Evolutionary conservation across 2,797 vertebrate species (phyloP).

Genomic region (Rhinichthys osculus): DNA sequence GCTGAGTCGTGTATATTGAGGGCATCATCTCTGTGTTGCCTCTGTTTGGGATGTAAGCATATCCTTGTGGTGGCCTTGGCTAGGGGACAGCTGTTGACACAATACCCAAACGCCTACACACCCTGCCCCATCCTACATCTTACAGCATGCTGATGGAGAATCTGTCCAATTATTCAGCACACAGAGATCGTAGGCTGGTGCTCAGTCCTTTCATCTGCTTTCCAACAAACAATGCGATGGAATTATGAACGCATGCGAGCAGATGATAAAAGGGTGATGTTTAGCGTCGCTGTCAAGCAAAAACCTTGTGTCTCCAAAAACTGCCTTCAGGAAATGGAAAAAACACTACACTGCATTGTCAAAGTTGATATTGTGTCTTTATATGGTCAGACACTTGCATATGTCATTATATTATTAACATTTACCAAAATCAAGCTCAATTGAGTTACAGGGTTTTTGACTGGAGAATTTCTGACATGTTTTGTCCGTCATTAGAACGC

Average conservation of each 20-base stretch:
- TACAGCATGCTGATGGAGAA: conserved; percentile 14
- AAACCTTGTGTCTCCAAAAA: neutral
- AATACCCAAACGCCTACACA: conserved; percentile 19
- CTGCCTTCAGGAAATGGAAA: neutral
- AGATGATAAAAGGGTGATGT: neutral
- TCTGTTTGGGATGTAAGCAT: conserved; percentile 30
- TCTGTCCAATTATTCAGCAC: conserved; percentile 4
- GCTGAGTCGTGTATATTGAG: neutral
- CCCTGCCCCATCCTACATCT: conserved; percentile 29
- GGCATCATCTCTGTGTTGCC: neutral
- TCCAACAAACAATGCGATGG: neutral
- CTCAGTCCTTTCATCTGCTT: neutral
- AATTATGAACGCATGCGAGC: neutral
- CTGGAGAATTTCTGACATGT: neutral
- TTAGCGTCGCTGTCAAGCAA: neutral
- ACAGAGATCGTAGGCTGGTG: conserved; percentile 7
- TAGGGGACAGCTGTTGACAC: conserved; percentile 23
- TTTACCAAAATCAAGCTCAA: neutral
- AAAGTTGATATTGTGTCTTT: neutral
- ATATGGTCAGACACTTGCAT: neutral
- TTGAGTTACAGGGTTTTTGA: neutral
- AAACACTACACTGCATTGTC: neutral
- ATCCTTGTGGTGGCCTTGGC: conserved; percentile 38
- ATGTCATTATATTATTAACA: neutral
- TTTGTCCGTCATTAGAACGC: neutral